A percentile compares a stretch with the other conserved stretches of the same genome.
phyloP scores from a whole-genome alignment of 2,113 vertebrate genomes.

The Planiliza haematocheilus region DNA sequence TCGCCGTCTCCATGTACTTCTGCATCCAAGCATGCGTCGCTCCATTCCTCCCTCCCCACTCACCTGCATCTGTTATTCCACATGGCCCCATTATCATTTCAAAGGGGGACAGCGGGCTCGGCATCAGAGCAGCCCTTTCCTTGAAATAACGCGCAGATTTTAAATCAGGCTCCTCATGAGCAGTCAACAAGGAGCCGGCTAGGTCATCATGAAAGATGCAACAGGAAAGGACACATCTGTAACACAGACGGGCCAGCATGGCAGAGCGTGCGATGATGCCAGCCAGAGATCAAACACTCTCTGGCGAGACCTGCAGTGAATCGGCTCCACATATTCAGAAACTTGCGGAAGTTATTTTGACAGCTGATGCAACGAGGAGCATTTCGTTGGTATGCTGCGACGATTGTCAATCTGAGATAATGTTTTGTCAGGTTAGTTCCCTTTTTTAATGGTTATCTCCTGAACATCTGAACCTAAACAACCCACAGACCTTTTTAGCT shows the following conservation, averaged over 20 bases:
- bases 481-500: background rate
- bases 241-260: constrained; percentile 25
- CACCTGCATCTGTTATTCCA: constrained; percentile 71
- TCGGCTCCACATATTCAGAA: background rate
- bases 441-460: background rate
- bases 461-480: no score
- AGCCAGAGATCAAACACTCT: constrained; percentile 45
- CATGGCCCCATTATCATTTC: constrained; percentile 81
- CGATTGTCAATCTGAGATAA: background rate
- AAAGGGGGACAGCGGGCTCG: constrained; percentile 69
- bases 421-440: background rate
- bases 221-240: constrained; percentile 46
- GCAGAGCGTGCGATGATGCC: constrained; percentile 16
- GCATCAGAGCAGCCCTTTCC: constrained; percentile 42
- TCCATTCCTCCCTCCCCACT: constrained; percentile 21
- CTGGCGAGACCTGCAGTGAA: background rate
- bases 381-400: background rate
- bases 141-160: constrained; percentile 65
- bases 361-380: background rate
- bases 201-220: constrained; percentile 60
- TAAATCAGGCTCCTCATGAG: constrained; percentile 65
- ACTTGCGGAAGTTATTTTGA: constrained; percentile 2
- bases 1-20: constrained; percentile 4
- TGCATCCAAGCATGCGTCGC: background rate
- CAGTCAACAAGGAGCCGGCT: constrained; percentile 52